These are phyloP conservation scores for Drosophila guanche DNA, from an alignment of 1,140 invertebrate genomes.

Conservation along the genomic window DNA sequence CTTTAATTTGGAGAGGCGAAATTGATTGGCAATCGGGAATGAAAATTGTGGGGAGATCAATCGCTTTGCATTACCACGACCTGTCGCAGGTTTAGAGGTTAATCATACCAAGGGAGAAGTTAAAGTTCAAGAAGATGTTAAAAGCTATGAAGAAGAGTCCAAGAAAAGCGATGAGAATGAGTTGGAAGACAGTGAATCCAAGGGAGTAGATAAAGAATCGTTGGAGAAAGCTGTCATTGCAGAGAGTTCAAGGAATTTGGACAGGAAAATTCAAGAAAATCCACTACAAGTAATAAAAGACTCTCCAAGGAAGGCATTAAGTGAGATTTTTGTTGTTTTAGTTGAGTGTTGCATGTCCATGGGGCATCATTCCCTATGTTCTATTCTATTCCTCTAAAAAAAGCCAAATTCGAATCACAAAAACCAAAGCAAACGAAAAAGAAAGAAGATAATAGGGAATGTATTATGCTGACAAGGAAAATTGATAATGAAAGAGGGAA, in stretches of 20 bases:
- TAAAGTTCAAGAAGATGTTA: not conserved
- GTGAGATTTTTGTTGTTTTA: slow-evolving; percentile 4
- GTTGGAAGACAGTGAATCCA: not conserved
- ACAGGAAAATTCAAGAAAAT: no score
- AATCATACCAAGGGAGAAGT: not conserved
- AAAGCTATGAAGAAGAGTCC: not conserved
- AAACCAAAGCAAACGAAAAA: not conserved
- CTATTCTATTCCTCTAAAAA: not conserved
- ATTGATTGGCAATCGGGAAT: slow-evolving; percentile 34
- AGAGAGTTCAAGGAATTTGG: no score
- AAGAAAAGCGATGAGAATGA: not conserved
- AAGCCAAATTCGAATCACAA: slow-evolving; percentile 11
- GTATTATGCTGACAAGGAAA: no score
- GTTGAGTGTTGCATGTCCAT: not conserved
- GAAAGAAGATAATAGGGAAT: no score
- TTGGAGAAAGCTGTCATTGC: no score
- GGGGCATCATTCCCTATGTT: not conserved
- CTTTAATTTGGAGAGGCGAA: slow-evolving; percentile 39
- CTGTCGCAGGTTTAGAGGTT: slow-evolving; percentile 10
- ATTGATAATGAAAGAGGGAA: no score
- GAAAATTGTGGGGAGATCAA: slow-evolving; percentile 20
- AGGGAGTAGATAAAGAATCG: no score
- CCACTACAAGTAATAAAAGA: no score
- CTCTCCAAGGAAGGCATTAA: no score
- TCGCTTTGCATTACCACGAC: slow-evolving; percentile 7